These are phyloP conservation scores for Rhynchomys soricoides DNA, from an alignment of 2,113 vertebrate genomes.

Conservation along the genomic window DNA sequence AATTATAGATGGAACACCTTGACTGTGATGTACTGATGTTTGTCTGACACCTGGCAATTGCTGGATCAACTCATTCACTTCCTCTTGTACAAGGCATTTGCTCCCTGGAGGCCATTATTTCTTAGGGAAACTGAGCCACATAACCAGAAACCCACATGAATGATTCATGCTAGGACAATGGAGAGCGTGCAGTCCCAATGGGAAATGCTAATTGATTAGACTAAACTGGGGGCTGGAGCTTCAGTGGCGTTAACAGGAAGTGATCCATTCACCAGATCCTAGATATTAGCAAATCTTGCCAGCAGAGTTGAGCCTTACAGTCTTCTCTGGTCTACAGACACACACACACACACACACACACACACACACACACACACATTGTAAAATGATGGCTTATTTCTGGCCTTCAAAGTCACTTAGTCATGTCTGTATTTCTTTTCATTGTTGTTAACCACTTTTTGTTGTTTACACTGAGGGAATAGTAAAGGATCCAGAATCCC, in stretches of 20 bases:
- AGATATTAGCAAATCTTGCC: background rate
- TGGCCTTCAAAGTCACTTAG: background rate
- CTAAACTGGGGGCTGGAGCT: background rate
- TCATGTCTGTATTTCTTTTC: background rate
- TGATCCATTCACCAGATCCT: background rate
- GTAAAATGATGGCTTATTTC: background rate
- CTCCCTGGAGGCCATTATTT: constrained; percentile 41
- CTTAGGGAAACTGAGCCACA: constrained; percentile 44
- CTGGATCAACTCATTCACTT: constrained; percentile 48
- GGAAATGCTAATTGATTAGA: background rate
- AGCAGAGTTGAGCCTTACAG: background rate
- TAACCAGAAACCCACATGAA: constrained; percentile 34
- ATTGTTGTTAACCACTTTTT: background rate
- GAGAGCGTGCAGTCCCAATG: constrained; percentile 15
- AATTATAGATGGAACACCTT: constrained; percentile 69
- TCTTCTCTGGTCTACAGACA: background rate
- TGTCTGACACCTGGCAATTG: constrained; percentile 58
- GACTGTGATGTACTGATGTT: constrained; percentile 39
- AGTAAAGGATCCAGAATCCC: background rate
- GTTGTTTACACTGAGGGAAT: background rate
- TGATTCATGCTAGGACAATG: constrained; percentile 60
- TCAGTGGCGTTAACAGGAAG: background rate
- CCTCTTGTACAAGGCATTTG: constrained; percentile 1
- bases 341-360: background rate
- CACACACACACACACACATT: background rate